phyloP scores from a whole-genome alignment of 2,797 vertebrate species.

The Onychomys arenicola region DNA sequence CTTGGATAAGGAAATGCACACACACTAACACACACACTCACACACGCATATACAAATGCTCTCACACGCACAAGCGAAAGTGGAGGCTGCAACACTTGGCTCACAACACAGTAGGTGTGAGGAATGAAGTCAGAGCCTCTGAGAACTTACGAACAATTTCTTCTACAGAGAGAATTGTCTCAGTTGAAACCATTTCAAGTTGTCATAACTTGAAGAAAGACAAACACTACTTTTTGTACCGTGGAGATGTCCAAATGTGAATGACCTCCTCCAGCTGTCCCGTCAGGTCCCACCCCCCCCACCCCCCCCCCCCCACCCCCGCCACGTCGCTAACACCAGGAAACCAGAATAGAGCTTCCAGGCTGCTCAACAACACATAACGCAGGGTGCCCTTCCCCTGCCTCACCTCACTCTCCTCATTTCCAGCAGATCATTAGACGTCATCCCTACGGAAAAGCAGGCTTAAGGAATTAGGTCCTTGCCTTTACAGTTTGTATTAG shows the following conservation, averaged over 20 bases:
- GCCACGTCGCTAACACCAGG: too few relatives aligned
- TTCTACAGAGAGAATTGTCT: neutral
- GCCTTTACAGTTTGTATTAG: neutral
- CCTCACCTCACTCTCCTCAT: neutral
- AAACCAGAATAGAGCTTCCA: neutral
- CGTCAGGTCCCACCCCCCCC: too few relatives aligned
- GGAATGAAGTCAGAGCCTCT: neutral
- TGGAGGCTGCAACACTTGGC: neutral
- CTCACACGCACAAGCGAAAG: neutral
- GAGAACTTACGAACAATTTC: neutral
- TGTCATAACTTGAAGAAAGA: neutral
- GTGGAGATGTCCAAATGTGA: neutral
- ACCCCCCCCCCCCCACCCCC: too few relatives aligned
- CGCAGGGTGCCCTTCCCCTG: neutral
- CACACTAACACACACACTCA: neutral
- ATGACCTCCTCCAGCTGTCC: neutral
- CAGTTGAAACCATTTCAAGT: neutral
- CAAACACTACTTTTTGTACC: neutral
- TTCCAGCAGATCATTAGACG: neutral
- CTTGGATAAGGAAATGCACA: neutral
- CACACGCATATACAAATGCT: too few relatives aligned
- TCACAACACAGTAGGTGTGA: neutral
- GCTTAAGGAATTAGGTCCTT: neutral
- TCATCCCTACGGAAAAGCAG: neutral
- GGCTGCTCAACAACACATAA: neutral